phyloP scores from a whole-genome alignment of 2,888 invertebrate species.

The Athripsodes cinereus region DNA sequence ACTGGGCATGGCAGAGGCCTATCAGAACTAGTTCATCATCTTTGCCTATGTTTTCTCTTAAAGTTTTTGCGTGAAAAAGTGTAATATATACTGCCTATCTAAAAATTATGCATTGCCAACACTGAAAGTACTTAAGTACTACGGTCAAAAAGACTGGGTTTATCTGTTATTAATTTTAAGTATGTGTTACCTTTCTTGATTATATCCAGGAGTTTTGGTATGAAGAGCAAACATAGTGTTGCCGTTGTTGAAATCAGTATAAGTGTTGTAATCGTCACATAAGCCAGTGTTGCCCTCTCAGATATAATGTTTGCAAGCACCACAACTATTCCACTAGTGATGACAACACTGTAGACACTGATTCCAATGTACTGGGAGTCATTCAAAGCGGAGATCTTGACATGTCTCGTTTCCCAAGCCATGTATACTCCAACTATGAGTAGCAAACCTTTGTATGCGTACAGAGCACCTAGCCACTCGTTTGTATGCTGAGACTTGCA shows the following conservation, averaged over 20 bases:
- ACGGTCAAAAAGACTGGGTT: too few relatives aligned
- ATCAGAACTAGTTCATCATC: too few relatives aligned
- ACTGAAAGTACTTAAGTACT: too few relatives aligned
- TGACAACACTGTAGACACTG: slow-evolving; percentile 87
- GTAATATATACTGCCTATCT: too few relatives aligned
- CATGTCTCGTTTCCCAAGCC: slow-evolving; percentile 93
- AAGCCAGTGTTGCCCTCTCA: slow-evolving; percentile 73
- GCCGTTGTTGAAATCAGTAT: slow-evolving; percentile 83
- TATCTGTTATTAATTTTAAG: too few relatives aligned
- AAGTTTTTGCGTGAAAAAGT: too few relatives aligned
- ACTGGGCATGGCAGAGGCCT: too few relatives aligned
- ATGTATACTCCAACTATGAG: slow-evolving; percentile 88
- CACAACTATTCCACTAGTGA: slow-evolving; percentile 81
- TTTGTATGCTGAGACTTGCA: slow-evolving; percentile 83
- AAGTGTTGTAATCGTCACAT: slow-evolving; percentile 74
- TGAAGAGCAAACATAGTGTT: slow-evolving; percentile 76
- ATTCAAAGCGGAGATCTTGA: slow-evolving; percentile 86
- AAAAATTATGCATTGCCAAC: too few relatives aligned
- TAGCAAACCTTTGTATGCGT: slow-evolving; percentile 84
- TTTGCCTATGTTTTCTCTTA: too few relatives aligned
- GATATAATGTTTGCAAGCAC: slow-evolving; percentile 83
- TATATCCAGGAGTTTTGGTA: slow-evolving; percentile 78
- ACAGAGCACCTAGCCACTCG: slow-evolving; percentile 85
- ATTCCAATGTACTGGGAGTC: slow-evolving; percentile 92
- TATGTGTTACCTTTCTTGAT: slow-evolving; percentile 56